phyloP scores from a whole-genome alignment of 2,797 vertebrate genomes.

The Spinibarbus caldwelli region DNA sequence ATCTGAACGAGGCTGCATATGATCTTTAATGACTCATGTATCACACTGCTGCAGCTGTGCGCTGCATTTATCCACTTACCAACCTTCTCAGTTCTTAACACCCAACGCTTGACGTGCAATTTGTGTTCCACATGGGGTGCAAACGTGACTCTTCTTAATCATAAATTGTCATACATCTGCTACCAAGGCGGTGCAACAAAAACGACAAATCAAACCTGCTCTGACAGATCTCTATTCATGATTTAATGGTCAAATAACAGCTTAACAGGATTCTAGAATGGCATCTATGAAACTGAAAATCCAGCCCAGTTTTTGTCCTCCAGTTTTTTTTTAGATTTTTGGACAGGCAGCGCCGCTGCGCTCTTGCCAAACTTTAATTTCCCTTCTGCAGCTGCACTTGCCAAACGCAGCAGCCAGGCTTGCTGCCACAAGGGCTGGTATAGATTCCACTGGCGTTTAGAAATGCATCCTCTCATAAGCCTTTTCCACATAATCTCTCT shows the following conservation, averaged over 20 bases:
- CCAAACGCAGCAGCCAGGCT: constrained; percentile 64
- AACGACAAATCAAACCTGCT: constrained; percentile 35
- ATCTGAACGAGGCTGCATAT: constrained; percentile 26
- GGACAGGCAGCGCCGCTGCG: constrained; percentile 58
- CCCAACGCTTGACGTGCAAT: constrained; percentile 1
- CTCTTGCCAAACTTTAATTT: constrained; percentile 70
- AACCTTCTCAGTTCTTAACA: constrained; percentile 43
- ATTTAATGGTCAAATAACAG: constrained; percentile 52
- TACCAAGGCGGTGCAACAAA: constrained; percentile 35
- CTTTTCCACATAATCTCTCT: constrained; percentile 70
- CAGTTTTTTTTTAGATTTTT: constrained; percentile 49
- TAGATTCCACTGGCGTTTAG: constrained; percentile 73
- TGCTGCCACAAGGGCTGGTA: constrained; percentile 67
- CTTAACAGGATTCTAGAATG: constrained; percentile 48
- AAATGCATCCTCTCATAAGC: constrained; percentile 73
- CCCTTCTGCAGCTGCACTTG: constrained; percentile 64
- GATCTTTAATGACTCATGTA: constrained; percentile 49
- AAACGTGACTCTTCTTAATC: constrained; percentile 44
- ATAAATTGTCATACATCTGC: constrained; percentile 46
- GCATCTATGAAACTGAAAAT: constrained; percentile 53
- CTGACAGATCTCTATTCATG: constrained; percentile 41
- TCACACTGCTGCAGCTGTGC: constrained; percentile 45
- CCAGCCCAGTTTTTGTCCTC: constrained; percentile 52
- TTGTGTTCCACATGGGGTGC: constrained; percentile 33
- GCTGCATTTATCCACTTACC: constrained; percentile 47